phyloP scores from a whole-genome alignment of 2,888 invertebrate genomes.

The Ptilodon capucinus region DNA sequence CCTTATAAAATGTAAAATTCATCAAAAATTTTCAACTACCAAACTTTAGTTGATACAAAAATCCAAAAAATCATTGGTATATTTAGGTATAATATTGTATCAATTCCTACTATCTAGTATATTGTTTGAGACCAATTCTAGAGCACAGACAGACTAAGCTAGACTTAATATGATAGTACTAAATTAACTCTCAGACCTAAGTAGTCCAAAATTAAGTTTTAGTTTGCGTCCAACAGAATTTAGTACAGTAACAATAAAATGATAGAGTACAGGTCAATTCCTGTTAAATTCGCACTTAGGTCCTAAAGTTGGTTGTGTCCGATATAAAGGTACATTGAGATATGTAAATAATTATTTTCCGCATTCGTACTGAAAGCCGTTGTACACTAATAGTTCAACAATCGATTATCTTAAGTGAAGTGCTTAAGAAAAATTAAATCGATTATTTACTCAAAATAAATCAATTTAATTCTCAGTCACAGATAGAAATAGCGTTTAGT shows the following conservation, averaged over 20 bases:
- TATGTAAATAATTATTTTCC: slow-evolving; percentile 30
- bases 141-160: slow-evolving; percentile 17
- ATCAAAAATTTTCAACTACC: slow-evolving; percentile 56
- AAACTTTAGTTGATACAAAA: slow-evolving; percentile 41
- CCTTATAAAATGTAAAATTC: slow-evolving; percentile 50
- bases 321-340: slow-evolving; percentile 32
- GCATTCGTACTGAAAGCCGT: slow-evolving; percentile 19
- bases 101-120: slow-evolving; percentile 52
- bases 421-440: background rate
- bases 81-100: slow-evolving; percentile 29
- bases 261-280: slow-evolving; percentile 28
- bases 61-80: slow-evolving; percentile 37
- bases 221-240: background rate
- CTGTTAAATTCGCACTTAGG: slow-evolving; percentile 20
- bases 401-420: too few relatives aligned
- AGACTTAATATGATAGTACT: slow-evolving; percentile 1
- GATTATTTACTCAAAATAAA: background rate
- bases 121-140: slow-evolving; percentile 18
- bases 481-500: too few relatives aligned
- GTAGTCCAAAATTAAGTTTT: background rate
- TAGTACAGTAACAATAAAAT: background rate
- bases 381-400: slow-evolving; percentile 20
- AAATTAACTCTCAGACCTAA: slow-evolving; percentile 9
- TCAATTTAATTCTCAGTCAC: too few relatives aligned
- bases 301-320: slow-evolving; percentile 4